Base-by-base conservation (phyloP, 2,888 invertebrate genomes). In the Eilema caniola region DNA sequence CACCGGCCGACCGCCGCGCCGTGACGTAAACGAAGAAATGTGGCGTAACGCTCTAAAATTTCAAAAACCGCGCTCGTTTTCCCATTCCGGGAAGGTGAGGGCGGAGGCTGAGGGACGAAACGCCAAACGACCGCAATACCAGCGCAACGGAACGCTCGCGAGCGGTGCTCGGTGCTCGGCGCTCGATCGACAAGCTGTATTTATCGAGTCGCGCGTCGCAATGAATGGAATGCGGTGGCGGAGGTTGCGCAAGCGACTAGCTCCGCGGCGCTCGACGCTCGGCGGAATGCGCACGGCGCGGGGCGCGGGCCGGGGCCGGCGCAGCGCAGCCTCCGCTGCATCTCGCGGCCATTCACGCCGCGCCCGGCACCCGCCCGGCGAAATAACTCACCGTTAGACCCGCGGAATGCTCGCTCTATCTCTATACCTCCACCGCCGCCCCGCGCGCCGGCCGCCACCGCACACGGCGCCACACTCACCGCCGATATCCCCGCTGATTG, bases 201-300 rank as follows among this genome's bases (percentile, higher is more conserved):
- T 85, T 85, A 85, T 83, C 83, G 82, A 85, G 85, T 86, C 88
- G 87, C 89, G 86, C 86, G 86, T 84, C 85, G 93, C 92, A 92
- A 95, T 95, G 94, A 95, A 95, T 95, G 95, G 94, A 94, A 95
- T 95, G 95, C 91, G 94, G 91, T 87, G 91, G 83, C 87, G 89
- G 91, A 91, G 90, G 93, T 93, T 93, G 94, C 94, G 93, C 94
- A 93, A 93, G 93, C 91, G 90, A 82, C 88, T 89, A 89, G 90
- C 88, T 86, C 89, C 85, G 86, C 87, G 85, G 89, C 86, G 87
- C 86, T 87, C 90, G 86, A 82, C 86, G 89, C 85, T 88, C 89
- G 86, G 83, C 88, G 92, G 90, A 89, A 90, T 88, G 91, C 86
- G 87, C 86, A 81, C 73, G 83, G 78, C 78, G 78, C 76, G 73